phyloP scores from a whole-genome alignment of 2,113 vertebrate species.

The Zosterops hypoxanthus region DNA sequence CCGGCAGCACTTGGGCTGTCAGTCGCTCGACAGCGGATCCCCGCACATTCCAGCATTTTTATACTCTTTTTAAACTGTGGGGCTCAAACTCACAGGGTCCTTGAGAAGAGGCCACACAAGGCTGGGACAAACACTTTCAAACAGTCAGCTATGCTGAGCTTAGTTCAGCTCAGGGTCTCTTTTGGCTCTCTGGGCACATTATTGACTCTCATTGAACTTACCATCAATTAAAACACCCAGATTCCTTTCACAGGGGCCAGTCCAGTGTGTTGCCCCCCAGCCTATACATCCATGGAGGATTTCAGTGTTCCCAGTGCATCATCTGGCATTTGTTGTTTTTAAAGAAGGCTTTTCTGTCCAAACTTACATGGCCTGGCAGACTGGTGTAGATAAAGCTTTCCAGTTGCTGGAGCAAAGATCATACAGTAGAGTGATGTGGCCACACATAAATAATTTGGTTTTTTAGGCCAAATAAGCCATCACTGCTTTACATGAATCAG shows the following conservation, averaged over 20 bases:
- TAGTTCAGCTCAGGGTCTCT: not conserved
- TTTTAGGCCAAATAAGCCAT: not conserved
- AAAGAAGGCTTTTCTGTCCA: not conserved
- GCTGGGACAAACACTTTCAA: not conserved
- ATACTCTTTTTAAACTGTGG: not conserved
- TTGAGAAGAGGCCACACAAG: not conserved
- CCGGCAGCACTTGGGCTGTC: too few species aligned
- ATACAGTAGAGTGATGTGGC: not conserved
- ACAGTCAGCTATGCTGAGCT: not conserved
- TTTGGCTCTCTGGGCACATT: not conserved
- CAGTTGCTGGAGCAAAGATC: not conserved
- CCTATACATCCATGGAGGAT: fast-evolving
- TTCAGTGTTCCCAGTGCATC: not conserved
- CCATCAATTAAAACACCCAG: too few species aligned
- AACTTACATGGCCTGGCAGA: not conserved
- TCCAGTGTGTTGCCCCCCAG: not conserved
- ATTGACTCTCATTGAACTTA: not conserved
- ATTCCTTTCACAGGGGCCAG: not conserved
- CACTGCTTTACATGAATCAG: not conserved
- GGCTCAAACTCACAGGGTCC: not conserved
- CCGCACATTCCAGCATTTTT: not conserved
- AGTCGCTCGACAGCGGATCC: too few species aligned
- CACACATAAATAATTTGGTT: not conserved
- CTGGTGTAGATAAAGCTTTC: not conserved
- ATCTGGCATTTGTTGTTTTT: not conserved